Percentiles rank a stretch among this genome's conserved stretches.
These are phyloP conservation scores for Hippocampus kuda DNA, from an alignment of 2,797 vertebrate genomes.

Conservation along the genomic window DNA sequence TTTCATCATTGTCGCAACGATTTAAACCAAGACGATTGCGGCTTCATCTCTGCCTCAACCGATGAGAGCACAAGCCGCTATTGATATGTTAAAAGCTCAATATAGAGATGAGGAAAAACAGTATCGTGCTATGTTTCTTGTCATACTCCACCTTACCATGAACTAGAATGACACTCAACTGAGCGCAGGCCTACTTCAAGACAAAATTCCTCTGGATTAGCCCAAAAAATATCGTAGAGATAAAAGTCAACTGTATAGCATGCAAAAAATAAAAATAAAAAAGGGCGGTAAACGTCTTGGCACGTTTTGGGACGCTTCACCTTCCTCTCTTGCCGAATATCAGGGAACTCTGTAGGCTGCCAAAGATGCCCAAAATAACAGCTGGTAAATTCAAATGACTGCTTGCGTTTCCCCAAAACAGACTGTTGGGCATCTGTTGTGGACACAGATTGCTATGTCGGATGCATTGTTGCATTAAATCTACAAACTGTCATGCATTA, in stretches of 20 bases:
- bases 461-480: constrained; percentile 34
- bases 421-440: constrained; percentile 48
- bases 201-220: not conserved
- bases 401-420: constrained; percentile 37
- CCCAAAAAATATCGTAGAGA: not conserved
- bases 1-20: not conserved
- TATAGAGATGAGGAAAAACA: not conserved
- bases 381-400: constrained; percentile 33
- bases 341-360: not conserved
- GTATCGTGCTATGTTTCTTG: not conserved
- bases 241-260: too few species aligned
- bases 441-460: constrained; percentile 32
- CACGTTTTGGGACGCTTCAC: not conserved
- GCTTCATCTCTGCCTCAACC: not conserved
- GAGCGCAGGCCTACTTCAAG: not conserved
- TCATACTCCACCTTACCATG: not conserved
- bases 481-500: constrained; percentile 11
- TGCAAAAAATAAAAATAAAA: not conserved
- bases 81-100: not conserved
- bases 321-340: not conserved
- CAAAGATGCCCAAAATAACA: constrained; percentile 26
- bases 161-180: not conserved
- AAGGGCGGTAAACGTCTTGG: not conserved
- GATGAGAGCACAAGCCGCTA: not conserved
- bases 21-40: not conserved